phyloP scores from a whole-genome alignment of 2,888 invertebrate species.

The Polymixis flavicincta region DNA sequence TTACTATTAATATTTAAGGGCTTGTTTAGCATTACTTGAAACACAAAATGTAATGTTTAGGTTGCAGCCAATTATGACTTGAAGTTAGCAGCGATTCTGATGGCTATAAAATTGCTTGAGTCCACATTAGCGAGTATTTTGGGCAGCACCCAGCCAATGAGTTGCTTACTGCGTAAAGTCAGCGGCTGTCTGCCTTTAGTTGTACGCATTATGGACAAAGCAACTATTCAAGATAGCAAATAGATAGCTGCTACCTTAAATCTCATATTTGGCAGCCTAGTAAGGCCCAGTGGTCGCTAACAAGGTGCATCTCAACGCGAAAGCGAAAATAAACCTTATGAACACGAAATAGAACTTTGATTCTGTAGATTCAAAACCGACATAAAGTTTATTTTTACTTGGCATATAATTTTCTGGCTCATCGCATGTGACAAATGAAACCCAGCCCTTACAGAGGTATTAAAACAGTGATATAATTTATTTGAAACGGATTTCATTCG shows the following conservation, averaged over 20 bases:
- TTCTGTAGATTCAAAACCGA: neutral
- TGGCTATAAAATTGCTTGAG: neutral
- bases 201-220: neutral
- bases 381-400: constrained; percentile 29
- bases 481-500: constrained; percentile 44
- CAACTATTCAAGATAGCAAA: neutral
- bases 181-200: neutral
- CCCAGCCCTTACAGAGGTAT: constrained; percentile 17
- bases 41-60: neutral
- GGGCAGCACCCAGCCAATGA: neutral
- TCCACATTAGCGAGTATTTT: neutral
- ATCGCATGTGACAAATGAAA: constrained; percentile 28
- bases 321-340: constrained; percentile 30
- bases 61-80: constrained; percentile 1
- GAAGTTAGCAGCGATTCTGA: neutral
- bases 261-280: neutral
- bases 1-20: constrained; percentile 6
- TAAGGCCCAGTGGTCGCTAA: too few species aligned
- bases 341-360: neutral
- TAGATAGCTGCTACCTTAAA: neutral
- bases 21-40: constrained; percentile 1
- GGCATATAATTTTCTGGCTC: neutral
- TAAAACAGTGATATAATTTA: constrained; percentile 57
- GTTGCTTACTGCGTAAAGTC: constrained; percentile 30
- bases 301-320: neutral